phyloP scores from a whole-genome alignment of 2,888 invertebrate genomes.

The Erynnis tages region DNA sequence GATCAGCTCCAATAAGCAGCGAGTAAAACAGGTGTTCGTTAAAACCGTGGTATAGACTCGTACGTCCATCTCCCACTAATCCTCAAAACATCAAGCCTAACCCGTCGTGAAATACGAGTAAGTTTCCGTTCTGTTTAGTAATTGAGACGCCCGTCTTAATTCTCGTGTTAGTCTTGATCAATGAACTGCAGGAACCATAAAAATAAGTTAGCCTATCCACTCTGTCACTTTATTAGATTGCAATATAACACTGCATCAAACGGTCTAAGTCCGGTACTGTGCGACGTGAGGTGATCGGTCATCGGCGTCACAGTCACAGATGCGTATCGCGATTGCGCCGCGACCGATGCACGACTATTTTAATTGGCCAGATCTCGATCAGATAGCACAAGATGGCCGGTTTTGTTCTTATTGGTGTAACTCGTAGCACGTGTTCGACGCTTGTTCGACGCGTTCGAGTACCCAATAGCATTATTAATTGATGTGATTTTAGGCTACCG shows the following conservation, averaged over 20 bases:
- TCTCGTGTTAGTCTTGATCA: no score
- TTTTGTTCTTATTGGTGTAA: constrained; percentile 51
- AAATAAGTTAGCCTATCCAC: no score
- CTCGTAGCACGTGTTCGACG: constrained; percentile 73
- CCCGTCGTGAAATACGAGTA: no score
- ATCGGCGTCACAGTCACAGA: constrained; percentile 65
- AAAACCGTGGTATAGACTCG: no score
- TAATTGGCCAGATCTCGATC: constrained; percentile 76
- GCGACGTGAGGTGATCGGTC: constrained; percentile 64
- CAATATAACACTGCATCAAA: neutral
- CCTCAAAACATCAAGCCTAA: no score
- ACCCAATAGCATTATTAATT: constrained; percentile 24
- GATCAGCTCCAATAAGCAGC: no score
- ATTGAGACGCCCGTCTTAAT: no score
- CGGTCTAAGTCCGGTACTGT: neutral
- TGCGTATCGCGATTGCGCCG: constrained; percentile 76
- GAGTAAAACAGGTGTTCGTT: no score
- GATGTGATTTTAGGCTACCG: constrained; percentile 1
- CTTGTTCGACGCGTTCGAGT: constrained; percentile 39
- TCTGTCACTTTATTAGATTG: no score
- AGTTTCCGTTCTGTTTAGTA: no score
- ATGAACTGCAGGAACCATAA: no score
- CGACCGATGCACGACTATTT: constrained; percentile 79
- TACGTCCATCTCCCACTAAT: no score
- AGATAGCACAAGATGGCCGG: constrained; percentile 72